These are phyloP conservation scores for Brassicogethes aeneus DNA, from an alignment of 2,888 invertebrate genomes.

Conservation along the genomic window DNA sequence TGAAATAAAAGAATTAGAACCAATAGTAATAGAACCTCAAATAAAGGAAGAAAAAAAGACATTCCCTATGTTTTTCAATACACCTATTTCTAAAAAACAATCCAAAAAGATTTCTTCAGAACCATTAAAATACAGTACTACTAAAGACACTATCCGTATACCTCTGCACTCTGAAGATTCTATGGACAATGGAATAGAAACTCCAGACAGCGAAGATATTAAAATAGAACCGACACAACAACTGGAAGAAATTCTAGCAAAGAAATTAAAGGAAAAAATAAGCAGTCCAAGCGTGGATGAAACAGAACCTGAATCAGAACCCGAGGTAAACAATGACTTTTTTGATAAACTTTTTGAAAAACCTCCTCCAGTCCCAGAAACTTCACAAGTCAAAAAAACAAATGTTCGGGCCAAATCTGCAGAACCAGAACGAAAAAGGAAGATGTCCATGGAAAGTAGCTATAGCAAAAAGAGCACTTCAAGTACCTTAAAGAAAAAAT, in stretches of 20 bases:
- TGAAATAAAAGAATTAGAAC: too few species aligned
- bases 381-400: slow-evolving; percentile 6
- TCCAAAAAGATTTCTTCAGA: not conserved
- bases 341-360: slow-evolving; percentile 21
- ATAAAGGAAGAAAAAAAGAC: too few species aligned
- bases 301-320: slow-evolving; percentile 10
- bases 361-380: slow-evolving; percentile 6
- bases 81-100: too few species aligned
- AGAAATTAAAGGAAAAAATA: not conserved
- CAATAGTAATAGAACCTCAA: too few species aligned
- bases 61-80: too few species aligned
- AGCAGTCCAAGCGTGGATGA: slow-evolving; percentile 1
- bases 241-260: not conserved
- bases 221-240: not conserved
- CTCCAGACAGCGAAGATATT: not conserved
- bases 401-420: slow-evolving; percentile 27
- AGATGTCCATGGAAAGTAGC: slow-evolving; percentile 28
- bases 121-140: not conserved
- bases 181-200: slow-evolving; percentile 19
- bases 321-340: slow-evolving; percentile 16
- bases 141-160: slow-evolving; percentile 27
- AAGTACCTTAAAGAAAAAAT: slow-evolving; percentile 25
- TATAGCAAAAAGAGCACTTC: slow-evolving; percentile 27
- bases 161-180: slow-evolving; percentile 36
- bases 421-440: slow-evolving; percentile 29